Conservation (phyloP, 2,797 vertebrate genomes). For the Epinephelus coioides region DNA sequence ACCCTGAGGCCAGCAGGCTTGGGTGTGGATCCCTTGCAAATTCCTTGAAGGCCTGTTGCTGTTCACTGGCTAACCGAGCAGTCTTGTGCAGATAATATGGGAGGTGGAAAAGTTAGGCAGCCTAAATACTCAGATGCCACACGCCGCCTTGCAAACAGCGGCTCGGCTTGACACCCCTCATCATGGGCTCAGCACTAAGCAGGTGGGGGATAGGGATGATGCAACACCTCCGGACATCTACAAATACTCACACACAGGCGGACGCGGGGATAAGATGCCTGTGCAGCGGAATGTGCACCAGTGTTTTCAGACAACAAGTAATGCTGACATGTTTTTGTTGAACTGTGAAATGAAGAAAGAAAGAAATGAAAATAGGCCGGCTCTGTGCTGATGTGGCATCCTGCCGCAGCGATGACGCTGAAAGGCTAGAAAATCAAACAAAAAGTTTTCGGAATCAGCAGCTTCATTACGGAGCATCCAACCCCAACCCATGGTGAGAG, state of each 20-base stretch:
- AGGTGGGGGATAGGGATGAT: constrained; percentile 26
- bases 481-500: neutral
- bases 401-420: neutral
- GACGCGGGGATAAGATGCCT: neutral
- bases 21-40: constrained; percentile 54
- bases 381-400: neutral
- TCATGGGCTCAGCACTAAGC: neutral
- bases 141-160: constrained; percentile 7
- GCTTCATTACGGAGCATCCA: neutral
- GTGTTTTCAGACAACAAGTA: neutral
- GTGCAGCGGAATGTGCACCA: neutral
- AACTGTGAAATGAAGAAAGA: neutral
- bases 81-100: constrained; percentile 34
- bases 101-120: constrained; percentile 8
- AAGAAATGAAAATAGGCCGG: neutral
- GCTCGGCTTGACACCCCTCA: constrained; percentile 17
- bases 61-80: constrained; percentile 22
- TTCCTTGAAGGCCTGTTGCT: constrained; percentile 50
- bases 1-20: constrained; percentile 20
- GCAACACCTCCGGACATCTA: constrained; percentile 20
- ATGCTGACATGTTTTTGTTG: neutral
- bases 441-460: constrained; percentile 1
- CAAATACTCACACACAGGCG: neutral
- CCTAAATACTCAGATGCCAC: constrained; percentile 23
- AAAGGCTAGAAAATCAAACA: neutral